Evolutionary conservation across 2,113 vertebrate genomes (phyloP), one percentile per base, ranked within the genome.

Genomic region (Amphiprion percula): DNA sequence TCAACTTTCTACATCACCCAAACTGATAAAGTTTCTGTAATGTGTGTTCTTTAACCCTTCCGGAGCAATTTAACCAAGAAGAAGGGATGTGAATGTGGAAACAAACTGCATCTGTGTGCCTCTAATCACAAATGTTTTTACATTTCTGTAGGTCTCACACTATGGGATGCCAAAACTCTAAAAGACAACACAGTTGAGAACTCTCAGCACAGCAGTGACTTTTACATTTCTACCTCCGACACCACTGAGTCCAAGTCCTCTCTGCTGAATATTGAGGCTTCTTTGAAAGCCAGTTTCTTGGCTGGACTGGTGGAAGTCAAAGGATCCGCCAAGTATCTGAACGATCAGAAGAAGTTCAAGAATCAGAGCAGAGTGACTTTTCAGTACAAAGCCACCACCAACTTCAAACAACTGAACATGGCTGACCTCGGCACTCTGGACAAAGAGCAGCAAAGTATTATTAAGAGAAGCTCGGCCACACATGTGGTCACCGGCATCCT

Each of bases 311-410:
- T 91, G 1, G 33, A 85, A 50, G 68, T 89, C 17, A 60, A 5
- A 21, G 87, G 84, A n/a, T 89, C 87, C 14, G 87, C 71, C 7
- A 76, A 69, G 4, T 91, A 70, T 56, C 63, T 90, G 41, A 80
- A 69, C 0, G 71, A 86, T 41, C 0, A 7, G 9, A 82, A 65
- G 21, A 61, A 41, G 5, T 85, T 1, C 1, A 2, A 50, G 0
- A 65, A 65, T 0, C 78, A 88, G 49, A 74, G 68, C 1, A 47
- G 75, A 70, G 70, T 87, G 16, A 87, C 79, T 0, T 12, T 64
- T 39, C 79, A 16, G 54, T 89, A 88, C 67, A 54, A 66, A 62
- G 67, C 67, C 1, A 80, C 77, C n/a, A 88, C 77, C 3, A 19
- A 0, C 9, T 63, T 80, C 55, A 76, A 8, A 30, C 0, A 49